Conservation (phyloP, 2,113 vertebrate genomes). For the Hiodon tergisus region DNA sequence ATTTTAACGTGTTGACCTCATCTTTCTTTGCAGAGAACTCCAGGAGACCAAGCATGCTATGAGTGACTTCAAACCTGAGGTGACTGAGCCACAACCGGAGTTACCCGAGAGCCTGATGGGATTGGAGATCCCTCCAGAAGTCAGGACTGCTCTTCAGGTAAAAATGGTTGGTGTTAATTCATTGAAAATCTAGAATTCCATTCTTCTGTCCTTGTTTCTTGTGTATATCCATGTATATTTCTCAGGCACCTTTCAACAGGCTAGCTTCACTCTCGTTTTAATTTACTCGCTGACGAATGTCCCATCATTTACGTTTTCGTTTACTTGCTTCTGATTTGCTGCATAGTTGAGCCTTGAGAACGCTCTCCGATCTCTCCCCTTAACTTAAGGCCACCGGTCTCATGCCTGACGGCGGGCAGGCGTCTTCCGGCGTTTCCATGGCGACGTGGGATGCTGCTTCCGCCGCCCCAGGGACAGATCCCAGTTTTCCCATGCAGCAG, state of each 20-base stretch:
- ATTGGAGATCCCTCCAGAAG: slow-evolving; percentile 63
- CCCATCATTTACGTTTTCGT: too few species aligned
- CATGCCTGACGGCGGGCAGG: slow-evolving; percentile 44
- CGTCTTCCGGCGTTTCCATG: slow-evolving; percentile 23
- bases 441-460: slow-evolving; percentile 63
- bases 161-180: neutral
- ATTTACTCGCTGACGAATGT: too few species aligned
- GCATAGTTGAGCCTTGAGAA: too few species aligned
- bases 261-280: too few species aligned
- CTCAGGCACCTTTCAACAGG: too few species aligned
- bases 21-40: slow-evolving; percentile 50
- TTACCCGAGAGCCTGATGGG: slow-evolving; percentile 60
- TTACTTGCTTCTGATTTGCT: too few species aligned
- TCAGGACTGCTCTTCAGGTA: slow-evolving; percentile 65
- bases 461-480: slow-evolving; percentile 34
- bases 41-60: slow-evolving; percentile 51
- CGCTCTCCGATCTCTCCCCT: too few species aligned
- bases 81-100: slow-evolving; percentile 44
- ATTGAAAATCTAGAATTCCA: neutral
- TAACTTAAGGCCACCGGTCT: slow-evolving; percentile 43
- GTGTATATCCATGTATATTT: neutral
- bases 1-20: neutral
- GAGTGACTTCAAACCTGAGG: slow-evolving; percentile 36
- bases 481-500: slow-evolving; percentile 30
- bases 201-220: neutral